These are phyloP conservation scores for Arvicanthis niloticus DNA, from an alignment of 2,113 vertebrate species.

Conservation along the genomic window DNA sequence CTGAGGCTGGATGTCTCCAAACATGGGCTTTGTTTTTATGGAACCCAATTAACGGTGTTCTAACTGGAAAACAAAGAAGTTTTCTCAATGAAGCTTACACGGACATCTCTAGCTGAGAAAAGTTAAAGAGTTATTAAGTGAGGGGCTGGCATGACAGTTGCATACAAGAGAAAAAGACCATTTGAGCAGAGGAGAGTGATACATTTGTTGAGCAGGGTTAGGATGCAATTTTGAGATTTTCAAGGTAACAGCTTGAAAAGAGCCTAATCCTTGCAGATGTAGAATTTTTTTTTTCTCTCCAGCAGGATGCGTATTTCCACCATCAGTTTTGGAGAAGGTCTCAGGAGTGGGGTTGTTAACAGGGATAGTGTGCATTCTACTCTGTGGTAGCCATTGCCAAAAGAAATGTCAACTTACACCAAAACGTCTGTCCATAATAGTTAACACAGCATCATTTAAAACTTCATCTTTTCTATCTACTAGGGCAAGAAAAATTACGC, in stretches of 20 bases:
- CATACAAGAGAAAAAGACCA: not conserved
- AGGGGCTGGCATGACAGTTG: not conserved
- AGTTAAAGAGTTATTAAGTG: not conserved
- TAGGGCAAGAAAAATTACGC: slow-evolving; percentile 3
- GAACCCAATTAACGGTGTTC: not conserved
- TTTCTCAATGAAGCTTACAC: not conserved
- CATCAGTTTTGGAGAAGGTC: not conserved
- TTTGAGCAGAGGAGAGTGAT: not conserved
- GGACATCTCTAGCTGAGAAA: not conserved
- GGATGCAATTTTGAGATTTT: not conserved
- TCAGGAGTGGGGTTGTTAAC: not conserved
- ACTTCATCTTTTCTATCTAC: slow-evolving; percentile 2
- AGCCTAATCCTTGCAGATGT: not conserved
- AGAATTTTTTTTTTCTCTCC: not conserved
- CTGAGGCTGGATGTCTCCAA: not conserved
- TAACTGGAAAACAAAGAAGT: not conserved
- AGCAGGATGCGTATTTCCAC: accelerated
- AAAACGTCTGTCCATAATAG: not conserved
- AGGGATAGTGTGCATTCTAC: not conserved
- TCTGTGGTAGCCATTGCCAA: not conserved
- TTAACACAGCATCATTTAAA: not conserved
- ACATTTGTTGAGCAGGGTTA: not conserved
- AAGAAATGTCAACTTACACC: not conserved
- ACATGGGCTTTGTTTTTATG: not conserved
- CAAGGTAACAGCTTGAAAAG: not conserved